These are phyloP conservation scores for Heliconius eleuchia DNA, from an alignment of 1,140 invertebrate species.

Conservation along the genomic window DNA sequence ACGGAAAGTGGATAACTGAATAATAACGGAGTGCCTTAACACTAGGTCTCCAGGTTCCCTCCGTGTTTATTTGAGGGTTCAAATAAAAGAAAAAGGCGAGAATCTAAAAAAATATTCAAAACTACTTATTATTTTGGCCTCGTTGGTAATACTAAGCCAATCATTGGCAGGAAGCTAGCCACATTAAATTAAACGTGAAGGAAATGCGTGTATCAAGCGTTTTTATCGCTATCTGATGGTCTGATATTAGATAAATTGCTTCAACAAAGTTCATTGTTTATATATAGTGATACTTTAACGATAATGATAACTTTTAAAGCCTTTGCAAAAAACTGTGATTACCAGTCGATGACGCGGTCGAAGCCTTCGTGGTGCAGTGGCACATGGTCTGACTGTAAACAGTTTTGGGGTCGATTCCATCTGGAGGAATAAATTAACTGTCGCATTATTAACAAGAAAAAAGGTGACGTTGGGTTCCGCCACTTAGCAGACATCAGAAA, in stretches of 20 bases:
- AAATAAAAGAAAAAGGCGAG: too few species aligned
- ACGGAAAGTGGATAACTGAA: too few species aligned
- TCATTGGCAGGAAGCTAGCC: conserved; percentile 3
- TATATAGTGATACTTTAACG: neutral
- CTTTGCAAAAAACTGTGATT: conserved; percentile 3
- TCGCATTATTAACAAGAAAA: too few species aligned
- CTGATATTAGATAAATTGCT: conserved; percentile 44
- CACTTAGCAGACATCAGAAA: too few species aligned
- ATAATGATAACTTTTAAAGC: neutral
- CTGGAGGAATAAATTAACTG: too few species aligned
- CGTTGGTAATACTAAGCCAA: neutral
- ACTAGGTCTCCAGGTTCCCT: too few species aligned
- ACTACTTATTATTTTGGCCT: neutral
- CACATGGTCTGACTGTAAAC: neutral
- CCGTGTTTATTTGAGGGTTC: too few species aligned
- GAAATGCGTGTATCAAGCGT: conserved; percentile 43
- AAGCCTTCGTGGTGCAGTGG: neutral
- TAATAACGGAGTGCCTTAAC: too few species aligned
- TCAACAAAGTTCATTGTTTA: conserved; percentile 41
- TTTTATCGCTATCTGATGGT: conserved; percentile 43
- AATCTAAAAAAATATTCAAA: neutral
- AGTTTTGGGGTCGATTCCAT: too few species aligned
- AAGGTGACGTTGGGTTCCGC: too few species aligned
- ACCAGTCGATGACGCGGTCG: neutral
- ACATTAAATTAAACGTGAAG: conserved; percentile 34